phyloP scores from a whole-genome alignment of 2,888 invertebrate species.

The Eudasyphora cyanicolor region DNA sequence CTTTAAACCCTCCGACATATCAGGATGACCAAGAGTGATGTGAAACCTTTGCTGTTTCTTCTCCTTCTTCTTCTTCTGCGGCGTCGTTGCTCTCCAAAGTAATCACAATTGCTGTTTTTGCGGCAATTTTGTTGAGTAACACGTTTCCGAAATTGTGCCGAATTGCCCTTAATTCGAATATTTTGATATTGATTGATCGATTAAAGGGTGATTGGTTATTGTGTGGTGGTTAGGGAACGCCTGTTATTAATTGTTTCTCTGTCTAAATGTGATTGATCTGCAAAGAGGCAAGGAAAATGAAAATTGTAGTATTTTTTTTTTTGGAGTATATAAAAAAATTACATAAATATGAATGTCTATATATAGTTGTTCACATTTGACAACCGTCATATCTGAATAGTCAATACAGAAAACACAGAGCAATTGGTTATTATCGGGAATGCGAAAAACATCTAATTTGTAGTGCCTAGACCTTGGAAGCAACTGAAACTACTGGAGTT shows the following conservation, averaged over 20 bases:
- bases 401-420: no score
- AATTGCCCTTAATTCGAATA: neutral
- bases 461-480: no score
- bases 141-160: neutral
- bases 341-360: no score
- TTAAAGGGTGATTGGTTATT: neutral
- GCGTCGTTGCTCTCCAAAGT: conserved; percentile 16
- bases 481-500: no score
- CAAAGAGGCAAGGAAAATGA: no score
- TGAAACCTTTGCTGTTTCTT: conserved; percentile 44
- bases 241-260: neutral
- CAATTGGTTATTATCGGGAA: no score
- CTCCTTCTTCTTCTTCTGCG: neutral
- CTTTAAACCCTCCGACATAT: conserved; percentile 76
- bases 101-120: conserved; percentile 15
- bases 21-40: conserved; percentile 60
- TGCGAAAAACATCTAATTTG: no score
- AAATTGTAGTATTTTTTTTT: no score
- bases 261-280: conserved; percentile 55
- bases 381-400: no score
- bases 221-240: neutral
- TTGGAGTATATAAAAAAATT: no score
- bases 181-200: neutral
- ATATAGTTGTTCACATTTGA: no score
- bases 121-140: neutral